Percentiles rank a stretch among this genome's conserved stretches.
phyloP scores from a whole-genome alignment of 2,888 invertebrate genomes.

The Philonicus albiceps region DNA sequence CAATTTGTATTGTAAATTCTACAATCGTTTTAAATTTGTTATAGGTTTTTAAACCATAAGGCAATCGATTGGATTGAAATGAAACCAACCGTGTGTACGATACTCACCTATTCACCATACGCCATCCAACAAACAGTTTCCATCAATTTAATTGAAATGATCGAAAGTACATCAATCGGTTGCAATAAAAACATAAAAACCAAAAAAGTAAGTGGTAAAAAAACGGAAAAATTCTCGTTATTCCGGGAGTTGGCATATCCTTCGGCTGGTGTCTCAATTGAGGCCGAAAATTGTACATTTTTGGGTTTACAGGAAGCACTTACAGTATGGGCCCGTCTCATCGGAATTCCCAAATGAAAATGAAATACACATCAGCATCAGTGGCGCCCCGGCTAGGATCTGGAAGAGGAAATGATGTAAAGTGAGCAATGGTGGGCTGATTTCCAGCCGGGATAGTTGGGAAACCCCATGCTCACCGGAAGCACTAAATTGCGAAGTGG shows the following conservation, averaged over 20 bases:
- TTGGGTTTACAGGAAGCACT: constrained; percentile 23
- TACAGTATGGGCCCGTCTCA: constrained; percentile 20
- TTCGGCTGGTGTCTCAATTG: constrained; percentile 9
- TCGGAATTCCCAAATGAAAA: constrained; percentile 28
- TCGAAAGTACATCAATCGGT: not conserved
- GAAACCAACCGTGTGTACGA: not conserved
- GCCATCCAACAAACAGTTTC: not conserved
- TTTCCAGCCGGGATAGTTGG: not conserved
- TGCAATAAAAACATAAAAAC: not conserved
- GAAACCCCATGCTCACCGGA: not conserved
- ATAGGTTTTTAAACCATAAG: not conserved
- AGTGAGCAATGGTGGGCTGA: not conserved
- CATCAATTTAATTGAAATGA: not conserved
- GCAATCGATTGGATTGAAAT: not conserved
- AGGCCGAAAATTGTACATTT: constrained; percentile 24
- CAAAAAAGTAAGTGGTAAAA: not conserved
- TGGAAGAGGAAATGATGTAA: not conserved
- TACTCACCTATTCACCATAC: not conserved
- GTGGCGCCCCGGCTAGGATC: not conserved
- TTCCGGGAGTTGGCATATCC: not conserved
- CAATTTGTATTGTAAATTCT: not conserved
- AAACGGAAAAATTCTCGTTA: not conserved
- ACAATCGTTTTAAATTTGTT: not conserved
- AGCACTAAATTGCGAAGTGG: constrained; percentile 10
- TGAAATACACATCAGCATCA: constrained; percentile 22